Conservation (phyloP, 2,888 invertebrate genomes). For the Rhodophaea formosa region DNA sequence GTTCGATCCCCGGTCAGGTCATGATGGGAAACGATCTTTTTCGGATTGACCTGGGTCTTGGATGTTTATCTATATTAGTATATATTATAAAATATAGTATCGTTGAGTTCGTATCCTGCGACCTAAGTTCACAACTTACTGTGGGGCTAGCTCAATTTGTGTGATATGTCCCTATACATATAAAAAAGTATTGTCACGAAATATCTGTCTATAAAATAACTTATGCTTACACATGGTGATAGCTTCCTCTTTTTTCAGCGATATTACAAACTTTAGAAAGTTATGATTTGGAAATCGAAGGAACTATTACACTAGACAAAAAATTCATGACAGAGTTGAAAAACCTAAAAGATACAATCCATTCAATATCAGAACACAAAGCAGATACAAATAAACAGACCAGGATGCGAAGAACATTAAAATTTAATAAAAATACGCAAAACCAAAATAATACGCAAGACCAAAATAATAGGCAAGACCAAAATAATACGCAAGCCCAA, state of each 20-base stretch:
- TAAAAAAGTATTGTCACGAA: too few species aligned
- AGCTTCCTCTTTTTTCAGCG: not conserved
- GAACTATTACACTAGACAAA: not conserved
- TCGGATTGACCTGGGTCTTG: too few species aligned
- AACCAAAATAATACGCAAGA: not conserved
- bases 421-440: not conserved
- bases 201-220: too few species aligned
- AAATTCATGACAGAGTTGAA: not conserved
- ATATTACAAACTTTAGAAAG: not conserved
- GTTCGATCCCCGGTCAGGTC: too few species aligned
- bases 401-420: not conserved
- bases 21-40: too few species aligned
- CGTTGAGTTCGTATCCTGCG: too few species aligned
- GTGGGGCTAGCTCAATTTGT: too few species aligned
- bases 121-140: too few species aligned
- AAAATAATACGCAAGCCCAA: not conserved
- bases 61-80: too few species aligned
- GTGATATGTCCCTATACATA: too few species aligned
- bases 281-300: slow-evolving; percentile 9
- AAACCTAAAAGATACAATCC: not conserved
- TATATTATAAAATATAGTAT: too few species aligned
- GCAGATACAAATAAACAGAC: not conserved
- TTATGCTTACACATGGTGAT: not conserved
- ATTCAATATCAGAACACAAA: not conserved
- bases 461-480: not conserved